Percentiles rank a stretch among this genome's conserved stretches.
Conservation (phyloP, 2,113 vertebrate species). For the Struthio camelus region DNA sequence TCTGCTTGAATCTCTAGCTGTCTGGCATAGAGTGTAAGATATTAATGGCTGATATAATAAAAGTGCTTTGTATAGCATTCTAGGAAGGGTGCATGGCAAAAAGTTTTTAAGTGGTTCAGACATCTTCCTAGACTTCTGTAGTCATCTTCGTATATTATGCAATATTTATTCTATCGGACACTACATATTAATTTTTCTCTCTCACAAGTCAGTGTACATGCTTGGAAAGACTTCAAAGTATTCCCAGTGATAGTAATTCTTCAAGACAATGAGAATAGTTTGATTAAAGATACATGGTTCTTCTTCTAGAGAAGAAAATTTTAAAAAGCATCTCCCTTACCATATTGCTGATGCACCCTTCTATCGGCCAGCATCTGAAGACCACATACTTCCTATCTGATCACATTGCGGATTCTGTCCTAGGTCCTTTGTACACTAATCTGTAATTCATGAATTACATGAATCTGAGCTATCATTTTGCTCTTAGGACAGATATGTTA, state of each 20-base stretch:
- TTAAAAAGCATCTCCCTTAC: not conserved
- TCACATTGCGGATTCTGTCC: not conserved
- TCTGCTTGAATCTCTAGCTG: not conserved
- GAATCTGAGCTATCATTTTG: not conserved
- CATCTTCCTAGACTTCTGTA: not conserved
- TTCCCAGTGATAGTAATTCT: not conserved
- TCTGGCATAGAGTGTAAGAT: not conserved
- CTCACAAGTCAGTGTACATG: not conserved
- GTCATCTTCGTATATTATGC: not conserved
- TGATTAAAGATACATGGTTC: not conserved
- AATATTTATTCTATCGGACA: not conserved
- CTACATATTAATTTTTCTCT: not conserved
- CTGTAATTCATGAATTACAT: not conserved
- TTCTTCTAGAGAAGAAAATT: not conserved
- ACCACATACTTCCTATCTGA: not conserved
- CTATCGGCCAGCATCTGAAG: not conserved
- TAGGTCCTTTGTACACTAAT: not conserved
- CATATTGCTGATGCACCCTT: not conserved
- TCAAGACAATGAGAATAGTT: not conserved
- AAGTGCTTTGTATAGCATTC: not conserved
- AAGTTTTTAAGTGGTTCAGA: not conserved
- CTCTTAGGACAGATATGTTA: not conserved
- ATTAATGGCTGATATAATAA: not conserved
- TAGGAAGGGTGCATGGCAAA: not conserved
- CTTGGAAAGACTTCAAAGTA: not conserved